These are phyloP conservation scores for Pteruthius melanotis DNA, from an alignment of 2,113 vertebrate genomes.

Conservation along the genomic window DNA sequence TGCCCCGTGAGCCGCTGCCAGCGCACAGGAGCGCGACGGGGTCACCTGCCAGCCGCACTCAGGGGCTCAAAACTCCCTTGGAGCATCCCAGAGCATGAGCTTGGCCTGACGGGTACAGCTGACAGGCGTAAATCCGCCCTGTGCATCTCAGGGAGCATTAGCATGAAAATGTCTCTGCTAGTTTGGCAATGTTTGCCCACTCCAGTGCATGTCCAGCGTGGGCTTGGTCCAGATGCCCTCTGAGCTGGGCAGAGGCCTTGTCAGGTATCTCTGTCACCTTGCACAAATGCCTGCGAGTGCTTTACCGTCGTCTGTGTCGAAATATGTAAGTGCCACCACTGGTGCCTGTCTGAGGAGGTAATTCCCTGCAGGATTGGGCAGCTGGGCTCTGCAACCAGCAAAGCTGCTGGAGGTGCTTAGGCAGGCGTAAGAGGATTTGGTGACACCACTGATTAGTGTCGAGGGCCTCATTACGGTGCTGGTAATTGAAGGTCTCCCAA, in stretches of 20 bases:
- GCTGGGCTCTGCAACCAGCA: slow-evolving; percentile 20
- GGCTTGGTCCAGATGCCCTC: neutral
- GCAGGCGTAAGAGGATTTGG: slow-evolving; percentile 46
- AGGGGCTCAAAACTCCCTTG: neutral
- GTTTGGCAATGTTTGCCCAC: neutral
- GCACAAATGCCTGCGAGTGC: neutral
- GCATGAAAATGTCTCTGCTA: neutral
- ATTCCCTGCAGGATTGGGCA: slow-evolving; percentile 36
- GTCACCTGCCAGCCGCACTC: neutral
- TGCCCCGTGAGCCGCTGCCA: neutral
- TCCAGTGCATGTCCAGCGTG: neutral
- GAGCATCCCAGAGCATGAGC: neutral
- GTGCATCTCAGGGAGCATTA: neutral
- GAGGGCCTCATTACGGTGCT: slow-evolving; percentile 13
- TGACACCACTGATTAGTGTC: slow-evolving; percentile 49
- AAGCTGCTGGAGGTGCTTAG: slow-evolving; percentile 61
- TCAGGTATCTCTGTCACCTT: neutral
- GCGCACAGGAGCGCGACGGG: neutral
- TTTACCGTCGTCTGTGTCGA: neutral
- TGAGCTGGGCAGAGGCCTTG: neutral
- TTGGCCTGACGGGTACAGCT: neutral
- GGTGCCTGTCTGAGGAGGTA: neutral
- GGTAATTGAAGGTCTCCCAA: slow-evolving; percentile 36
- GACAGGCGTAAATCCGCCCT: neutral
- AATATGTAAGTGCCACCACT: neutral